Evolutionary conservation across 2,797 vertebrate genomes (phyloP).

Genomic region (Thunnus albacares): DNA sequence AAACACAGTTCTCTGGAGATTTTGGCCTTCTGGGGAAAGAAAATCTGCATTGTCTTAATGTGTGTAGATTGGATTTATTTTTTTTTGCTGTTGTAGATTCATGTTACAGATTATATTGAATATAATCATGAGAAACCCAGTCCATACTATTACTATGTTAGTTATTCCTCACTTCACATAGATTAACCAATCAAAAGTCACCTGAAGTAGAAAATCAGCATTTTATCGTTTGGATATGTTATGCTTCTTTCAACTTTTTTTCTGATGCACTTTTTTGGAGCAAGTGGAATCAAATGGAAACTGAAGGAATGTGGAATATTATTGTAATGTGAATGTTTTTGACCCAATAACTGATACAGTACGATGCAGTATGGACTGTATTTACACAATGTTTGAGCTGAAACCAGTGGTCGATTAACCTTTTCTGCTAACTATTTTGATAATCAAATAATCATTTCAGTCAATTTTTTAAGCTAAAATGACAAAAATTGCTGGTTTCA

Average conservation of each 20-base stretch:
- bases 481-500: too few relatives aligned
- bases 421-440: too few relatives aligned
- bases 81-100: too few relatives aligned
- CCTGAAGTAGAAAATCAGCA: not conserved
- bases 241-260: not conserved
- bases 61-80: not conserved
- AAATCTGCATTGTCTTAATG: not conserved
- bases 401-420: too few relatives aligned
- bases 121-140: too few relatives aligned
- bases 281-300: not conserved
- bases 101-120: too few relatives aligned
- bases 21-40: not conserved
- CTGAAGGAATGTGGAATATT: not conserved
- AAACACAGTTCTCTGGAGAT: slow-evolving; percentile 14
- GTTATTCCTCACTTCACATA: not conserved
- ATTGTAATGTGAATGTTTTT: not conserved
- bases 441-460: too few relatives aligned
- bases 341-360: too few relatives aligned
- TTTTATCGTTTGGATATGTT: not conserved
- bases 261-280: not conserved
- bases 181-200: not conserved
- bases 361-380: not conserved
- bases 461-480: too few relatives aligned
- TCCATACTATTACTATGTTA: not conserved
- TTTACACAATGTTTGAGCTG: not conserved